Base-by-base conservation (phyloP, 2,113 vertebrate genomes). In the Prionailurus bengalensis region DNA sequence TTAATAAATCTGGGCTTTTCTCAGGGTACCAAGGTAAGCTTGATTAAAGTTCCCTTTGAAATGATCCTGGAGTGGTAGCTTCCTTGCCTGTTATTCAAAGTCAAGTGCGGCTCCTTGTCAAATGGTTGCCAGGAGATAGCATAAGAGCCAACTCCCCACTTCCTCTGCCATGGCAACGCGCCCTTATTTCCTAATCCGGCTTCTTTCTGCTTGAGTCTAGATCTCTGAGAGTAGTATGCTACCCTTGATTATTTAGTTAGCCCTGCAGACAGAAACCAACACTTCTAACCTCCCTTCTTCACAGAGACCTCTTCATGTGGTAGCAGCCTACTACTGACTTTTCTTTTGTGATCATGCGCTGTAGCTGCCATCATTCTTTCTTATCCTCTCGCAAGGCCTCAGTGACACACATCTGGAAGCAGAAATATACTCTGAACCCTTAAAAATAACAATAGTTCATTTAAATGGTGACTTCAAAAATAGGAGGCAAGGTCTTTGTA, bases 91-190 rank as follows among this genome's bases (percentile, higher is more conserved):
- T 89, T 93, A 97, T 97, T 96, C 93, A 84, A 97, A 82, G 70
- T 92, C 93, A 95, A 92, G 86, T 89, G 82, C 1, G 13, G 89
- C 85, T 97, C 45, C 70, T 94, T 94, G 13, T 95, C 97, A 79
- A 91, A 86, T 78, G 85, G 90, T 96, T 97, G 96, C 93, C 93
- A 96, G 80, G 93, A 97, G 86, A 87, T 70, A 97, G 82, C 63
- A 61, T 66, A 91, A 13, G 53, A 27, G 85, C 5, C 48, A 71
- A 58, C 65, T 95, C 89, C 61, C 95, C 48, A 55, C n/a, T 19
- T 97, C 92, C 96, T 97, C 97, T 94, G 63, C 96, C 97, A 96
- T 97, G 93, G 97, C 95, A 98, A 97, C 95, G 0, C 0, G 4
- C 48, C 10, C 14, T 65, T 73, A 91, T 92, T 97, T 95, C 74